Evolutionary conservation across 2,888 invertebrate genomes (phyloP).

Genomic region (Dascillus cervinus): DNA sequence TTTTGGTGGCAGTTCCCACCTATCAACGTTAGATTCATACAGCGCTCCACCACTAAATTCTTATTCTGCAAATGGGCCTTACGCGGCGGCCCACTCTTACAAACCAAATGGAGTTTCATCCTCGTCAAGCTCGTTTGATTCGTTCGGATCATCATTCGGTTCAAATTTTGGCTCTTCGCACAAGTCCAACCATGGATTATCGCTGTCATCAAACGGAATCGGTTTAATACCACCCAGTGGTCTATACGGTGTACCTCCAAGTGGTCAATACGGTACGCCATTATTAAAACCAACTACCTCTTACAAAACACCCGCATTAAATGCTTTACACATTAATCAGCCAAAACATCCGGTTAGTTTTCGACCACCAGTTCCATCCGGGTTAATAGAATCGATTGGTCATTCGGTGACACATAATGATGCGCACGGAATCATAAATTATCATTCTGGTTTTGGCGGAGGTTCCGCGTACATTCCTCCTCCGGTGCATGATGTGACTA

Average conservation of each 20-base stretch:
- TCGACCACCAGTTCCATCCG: constrained; percentile 65
- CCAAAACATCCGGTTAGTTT: constrained; percentile 62
- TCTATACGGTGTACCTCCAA: constrained; percentile 54
- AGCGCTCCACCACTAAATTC: constrained; percentile 33
- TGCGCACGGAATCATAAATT: constrained; percentile 47
- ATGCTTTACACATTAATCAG: constrained; percentile 38
- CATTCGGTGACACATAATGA: constrained; percentile 57
- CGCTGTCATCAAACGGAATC: constrained; percentile 23
- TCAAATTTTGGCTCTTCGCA: constrained; percentile 7
- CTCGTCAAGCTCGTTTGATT: constrained; percentile 42
- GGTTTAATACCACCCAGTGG: constrained; percentile 55
- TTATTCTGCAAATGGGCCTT: constrained; percentile 36
- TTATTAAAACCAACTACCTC: constrained; percentile 20
- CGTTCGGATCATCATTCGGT: constrained; percentile 28
- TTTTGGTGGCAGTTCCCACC: constrained; percentile 10
- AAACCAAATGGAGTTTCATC: constrained; percentile 25
- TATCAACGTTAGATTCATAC: constrained; percentile 25
- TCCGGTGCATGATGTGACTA: constrained; percentile 47
- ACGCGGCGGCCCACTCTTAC: constrained; percentile 35
- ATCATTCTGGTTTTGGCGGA: constrained; percentile 34
- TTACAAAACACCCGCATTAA: constrained; percentile 22
- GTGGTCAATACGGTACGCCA: constrained; percentile 43
- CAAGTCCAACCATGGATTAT: constrained; percentile 5
- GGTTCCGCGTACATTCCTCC: constrained; percentile 55
- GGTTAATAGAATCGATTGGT: constrained; percentile 59